Conservation (phyloP, 2,797 vertebrate species). For the Scarus forsteni region DNA sequence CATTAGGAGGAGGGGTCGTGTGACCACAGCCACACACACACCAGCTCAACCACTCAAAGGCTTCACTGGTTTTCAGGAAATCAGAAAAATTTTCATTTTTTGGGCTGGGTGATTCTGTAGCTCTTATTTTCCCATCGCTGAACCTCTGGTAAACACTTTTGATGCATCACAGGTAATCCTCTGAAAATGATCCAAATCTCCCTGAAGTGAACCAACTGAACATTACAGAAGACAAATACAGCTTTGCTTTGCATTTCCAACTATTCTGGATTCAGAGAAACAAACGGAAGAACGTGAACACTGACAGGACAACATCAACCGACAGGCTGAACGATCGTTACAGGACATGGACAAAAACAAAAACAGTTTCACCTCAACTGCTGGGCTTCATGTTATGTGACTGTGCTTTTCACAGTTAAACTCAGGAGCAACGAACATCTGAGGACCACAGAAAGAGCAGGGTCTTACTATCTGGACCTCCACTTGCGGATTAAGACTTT, state of each 20-base stretch:
- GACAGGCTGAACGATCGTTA: conserved; percentile 9
- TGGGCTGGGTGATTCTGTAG: conserved; percentile 13
- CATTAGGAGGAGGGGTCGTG: conserved; percentile 36
- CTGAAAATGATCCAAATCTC: conserved; percentile 64
- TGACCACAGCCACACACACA: conserved; percentile 35
- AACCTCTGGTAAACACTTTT: conserved; percentile 51
- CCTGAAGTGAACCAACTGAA: conserved; percentile 59
- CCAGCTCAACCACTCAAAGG: conserved; percentile 39
- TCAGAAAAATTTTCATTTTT: conserved; percentile 21
- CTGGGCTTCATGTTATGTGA: conserved; percentile 4
- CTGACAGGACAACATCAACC: conserved; percentile 36
- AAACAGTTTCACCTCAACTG: conserved; percentile 10
- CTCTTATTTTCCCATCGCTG: conserved; percentile 16
- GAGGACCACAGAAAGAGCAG: neutral
- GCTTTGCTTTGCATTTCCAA: conserved; percentile 35
- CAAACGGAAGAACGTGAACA: conserved; percentile 45
- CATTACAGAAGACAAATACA: conserved; percentile 17
- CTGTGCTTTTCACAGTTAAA: neutral
- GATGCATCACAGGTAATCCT: conserved; percentile 49
- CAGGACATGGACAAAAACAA: neutral
- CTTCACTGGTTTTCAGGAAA: conserved; percentile 38
- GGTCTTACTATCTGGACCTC: conserved; percentile 4
- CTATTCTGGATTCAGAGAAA: conserved; percentile 37
- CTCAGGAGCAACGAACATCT: neutral
- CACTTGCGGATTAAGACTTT: conserved; percentile 31